Conservation (phyloP, 2,888 invertebrate genomes). For the Acleris emargana region DNA sequence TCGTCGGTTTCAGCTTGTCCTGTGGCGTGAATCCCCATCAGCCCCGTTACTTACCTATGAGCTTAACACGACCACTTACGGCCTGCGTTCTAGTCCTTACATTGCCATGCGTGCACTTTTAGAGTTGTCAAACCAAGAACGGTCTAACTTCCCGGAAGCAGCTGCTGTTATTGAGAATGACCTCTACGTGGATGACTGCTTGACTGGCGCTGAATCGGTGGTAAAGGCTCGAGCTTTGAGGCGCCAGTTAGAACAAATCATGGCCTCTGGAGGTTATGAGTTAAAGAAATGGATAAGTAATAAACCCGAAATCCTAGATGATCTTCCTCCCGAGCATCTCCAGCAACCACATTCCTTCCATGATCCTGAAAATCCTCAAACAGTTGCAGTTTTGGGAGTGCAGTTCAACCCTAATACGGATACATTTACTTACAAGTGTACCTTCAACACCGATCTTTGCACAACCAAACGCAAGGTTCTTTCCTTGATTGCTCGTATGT, state of each 20-base stretch:
- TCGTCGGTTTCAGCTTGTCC: neutral
- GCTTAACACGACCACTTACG: too few relatives aligned
- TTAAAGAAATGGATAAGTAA: neutral
- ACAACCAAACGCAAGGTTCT: neutral
- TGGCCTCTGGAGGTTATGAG: neutral
- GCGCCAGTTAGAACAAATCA: neutral
- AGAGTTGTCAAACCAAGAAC: conserved; percentile 3
- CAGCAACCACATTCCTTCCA: too few relatives aligned
- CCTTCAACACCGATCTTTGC: neutral
- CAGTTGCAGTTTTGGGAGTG: neutral
- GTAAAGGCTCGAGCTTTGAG: neutral
- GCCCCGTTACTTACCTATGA: too few relatives aligned
- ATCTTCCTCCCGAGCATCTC: neutral
- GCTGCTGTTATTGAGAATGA: neutral
- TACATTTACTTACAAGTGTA: too few relatives aligned
- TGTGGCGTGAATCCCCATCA: neutral
- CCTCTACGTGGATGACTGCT: conserved; percentile 11
- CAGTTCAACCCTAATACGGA: too few relatives aligned
- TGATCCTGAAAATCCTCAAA: too few relatives aligned
- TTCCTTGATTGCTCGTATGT: neutral
- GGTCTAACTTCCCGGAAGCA: neutral
- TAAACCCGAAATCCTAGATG: neutral
- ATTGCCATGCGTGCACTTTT: neutral
- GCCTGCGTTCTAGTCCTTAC: neutral
- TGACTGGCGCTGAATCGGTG: conserved; percentile 5